phyloP scores from a whole-genome alignment of 53 echinoderm and acorn worm genomes.

The Glandiceps talaboti region DNA sequence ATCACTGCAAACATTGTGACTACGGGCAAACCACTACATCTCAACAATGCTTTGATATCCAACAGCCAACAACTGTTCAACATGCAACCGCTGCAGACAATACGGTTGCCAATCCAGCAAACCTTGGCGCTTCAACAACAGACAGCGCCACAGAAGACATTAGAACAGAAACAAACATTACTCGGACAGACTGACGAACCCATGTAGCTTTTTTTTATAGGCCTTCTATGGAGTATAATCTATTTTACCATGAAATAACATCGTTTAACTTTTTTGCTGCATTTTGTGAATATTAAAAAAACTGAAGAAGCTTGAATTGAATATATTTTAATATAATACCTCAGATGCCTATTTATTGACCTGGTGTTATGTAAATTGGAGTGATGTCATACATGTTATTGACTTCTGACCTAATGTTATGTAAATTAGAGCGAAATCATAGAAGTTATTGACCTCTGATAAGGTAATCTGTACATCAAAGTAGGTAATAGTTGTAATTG shows the following conservation, averaged over 20 bases:
- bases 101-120: not conserved
- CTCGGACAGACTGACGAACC: not conserved
- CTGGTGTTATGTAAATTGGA: not conserved
- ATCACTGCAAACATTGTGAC: conserved; percentile 36
- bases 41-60: not conserved
- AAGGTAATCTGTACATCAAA: not conserved
- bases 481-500: not conserved
- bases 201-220: not conserved
- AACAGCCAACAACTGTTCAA: not conserved
- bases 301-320: not conserved
- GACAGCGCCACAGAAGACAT: not conserved
- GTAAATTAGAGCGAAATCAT: not conserved
- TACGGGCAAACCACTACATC: conserved; percentile 12
- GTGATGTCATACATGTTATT: not conserved
- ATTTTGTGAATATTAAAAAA: not conserved
- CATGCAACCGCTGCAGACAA: not conserved
- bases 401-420: not conserved
- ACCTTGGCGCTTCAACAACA: not conserved
- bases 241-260: not conserved
- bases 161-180: not conserved
- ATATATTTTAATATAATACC: not conserved
- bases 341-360: not conserved
- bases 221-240: not conserved
- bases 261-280: not conserved
- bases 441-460: not conserved